Evolutionary conservation across 1,140 invertebrate genomes (phyloP).

Genomic region (Apocrypta bakeri): DNA sequence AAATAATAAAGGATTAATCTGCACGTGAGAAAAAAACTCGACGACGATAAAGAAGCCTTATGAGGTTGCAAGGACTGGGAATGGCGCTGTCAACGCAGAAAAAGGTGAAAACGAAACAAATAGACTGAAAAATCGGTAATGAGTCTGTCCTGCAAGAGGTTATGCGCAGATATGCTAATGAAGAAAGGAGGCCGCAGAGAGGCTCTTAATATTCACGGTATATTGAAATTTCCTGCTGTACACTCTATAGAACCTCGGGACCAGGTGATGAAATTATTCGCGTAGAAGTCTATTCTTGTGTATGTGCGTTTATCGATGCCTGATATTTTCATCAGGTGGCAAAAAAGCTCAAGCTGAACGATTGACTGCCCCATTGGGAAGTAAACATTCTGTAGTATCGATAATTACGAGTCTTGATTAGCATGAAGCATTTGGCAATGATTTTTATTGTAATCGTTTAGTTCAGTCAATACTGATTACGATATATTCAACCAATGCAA

Average conservation of each 20-base stretch:
- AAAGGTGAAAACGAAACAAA: background rate
- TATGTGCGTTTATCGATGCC: background rate
- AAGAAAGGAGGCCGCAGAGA: background rate
- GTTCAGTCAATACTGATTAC: background rate
- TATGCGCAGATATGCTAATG: constrained; percentile 35
- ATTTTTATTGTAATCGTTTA: no score
- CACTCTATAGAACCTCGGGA: background rate
- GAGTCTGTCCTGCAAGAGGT: background rate
- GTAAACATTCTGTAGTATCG: background rate
- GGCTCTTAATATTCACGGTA: background rate
- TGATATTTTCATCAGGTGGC: background rate
- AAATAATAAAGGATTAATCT: background rate
- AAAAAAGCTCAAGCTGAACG: background rate
- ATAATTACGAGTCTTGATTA: background rate
- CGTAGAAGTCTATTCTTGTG: background rate
- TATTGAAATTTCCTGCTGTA: background rate
- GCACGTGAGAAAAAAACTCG: background rate
- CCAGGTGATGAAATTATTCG: background rate
- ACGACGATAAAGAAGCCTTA: background rate
- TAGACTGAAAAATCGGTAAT: constrained; percentile 22
- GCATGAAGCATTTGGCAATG: background rate
- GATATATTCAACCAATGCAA: background rate
- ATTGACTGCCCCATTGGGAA: background rate
- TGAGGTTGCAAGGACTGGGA: background rate
- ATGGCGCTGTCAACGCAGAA: background rate